Evolutionary conservation across 1,140 invertebrate species (phyloP).

Genomic region (Maniola jurtina): DNA sequence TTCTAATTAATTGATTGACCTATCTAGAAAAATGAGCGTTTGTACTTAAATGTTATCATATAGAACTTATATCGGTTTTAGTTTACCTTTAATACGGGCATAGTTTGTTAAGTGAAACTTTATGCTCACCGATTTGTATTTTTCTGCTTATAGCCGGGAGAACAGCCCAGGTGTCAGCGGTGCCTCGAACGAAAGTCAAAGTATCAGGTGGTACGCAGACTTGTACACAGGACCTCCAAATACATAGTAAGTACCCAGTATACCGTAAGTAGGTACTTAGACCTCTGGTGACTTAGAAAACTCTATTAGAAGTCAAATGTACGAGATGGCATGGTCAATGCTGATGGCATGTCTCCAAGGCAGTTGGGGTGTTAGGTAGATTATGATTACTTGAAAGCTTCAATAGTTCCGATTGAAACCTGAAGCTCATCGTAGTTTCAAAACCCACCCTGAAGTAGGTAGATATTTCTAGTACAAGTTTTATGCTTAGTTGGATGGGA

Average conservation of each 20-base stretch:
- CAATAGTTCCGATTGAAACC: no score
- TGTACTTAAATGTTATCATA: no score
- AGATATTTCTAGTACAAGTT: no score
- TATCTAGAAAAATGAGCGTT: not conserved
- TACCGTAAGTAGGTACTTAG: not conserved
- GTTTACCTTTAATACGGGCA: not conserved
- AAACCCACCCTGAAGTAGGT: no score
- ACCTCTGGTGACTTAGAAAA: not conserved
- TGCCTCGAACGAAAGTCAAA: slow-evolving; percentile 91
- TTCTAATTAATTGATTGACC: not conserved
- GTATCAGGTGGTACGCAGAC: slow-evolving; percentile 94
- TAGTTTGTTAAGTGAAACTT: not conserved
- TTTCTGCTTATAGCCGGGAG: slow-evolving; percentile 68
- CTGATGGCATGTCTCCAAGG: no score
- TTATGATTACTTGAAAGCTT: no score
- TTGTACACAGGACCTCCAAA: slow-evolving; percentile 87
- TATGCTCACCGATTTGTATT: not conserved
- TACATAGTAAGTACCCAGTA: slow-evolving; percentile 79
- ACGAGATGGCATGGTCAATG: no score
- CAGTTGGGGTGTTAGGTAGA: no score
- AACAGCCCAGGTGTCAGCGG: slow-evolving; percentile 90
- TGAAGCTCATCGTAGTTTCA: no score
- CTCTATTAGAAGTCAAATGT: no score
- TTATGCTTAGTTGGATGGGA: no score
- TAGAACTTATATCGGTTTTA: no score